Conservation (phyloP, 2,888 invertebrate genomes). For the Morpho helenor region DNA sequence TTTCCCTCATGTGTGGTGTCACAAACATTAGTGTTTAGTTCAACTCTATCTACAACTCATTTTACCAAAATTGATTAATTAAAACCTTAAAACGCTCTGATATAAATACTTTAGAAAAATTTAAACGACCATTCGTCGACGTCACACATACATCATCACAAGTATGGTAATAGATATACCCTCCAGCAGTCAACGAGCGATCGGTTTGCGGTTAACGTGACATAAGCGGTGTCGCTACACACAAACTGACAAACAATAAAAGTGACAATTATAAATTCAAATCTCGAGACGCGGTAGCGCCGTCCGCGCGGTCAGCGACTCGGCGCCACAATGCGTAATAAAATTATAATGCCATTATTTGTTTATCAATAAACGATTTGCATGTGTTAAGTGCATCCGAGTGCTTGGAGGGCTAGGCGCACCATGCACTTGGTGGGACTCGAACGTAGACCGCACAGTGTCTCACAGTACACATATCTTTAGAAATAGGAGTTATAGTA, state of each 20-base stretch:
- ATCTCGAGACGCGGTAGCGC: conserved; percentile 47
- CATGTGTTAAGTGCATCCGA: conserved; percentile 64
- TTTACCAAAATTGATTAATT: no score
- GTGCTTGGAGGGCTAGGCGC: conserved; percentile 14
- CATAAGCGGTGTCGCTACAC: conserved; percentile 23
- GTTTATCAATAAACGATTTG: conserved; percentile 73
- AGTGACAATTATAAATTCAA: conserved; percentile 60
- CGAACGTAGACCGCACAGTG: no score
- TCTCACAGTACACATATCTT: no score
- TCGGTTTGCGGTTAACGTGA: conserved; percentile 18
- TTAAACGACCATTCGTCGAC: no score
- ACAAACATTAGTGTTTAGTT: no score
- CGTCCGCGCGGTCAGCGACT: conserved; percentile 57
- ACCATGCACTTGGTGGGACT: neutral
- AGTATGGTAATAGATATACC: no score
- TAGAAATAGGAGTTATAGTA: no score
- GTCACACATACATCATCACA: no score
- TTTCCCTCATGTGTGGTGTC: no score
- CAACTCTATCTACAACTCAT: no score
- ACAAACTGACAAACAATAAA: conserved; percentile 40
- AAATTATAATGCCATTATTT: conserved; percentile 71
- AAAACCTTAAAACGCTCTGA: no score
- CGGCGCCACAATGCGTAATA: conserved; percentile 60
- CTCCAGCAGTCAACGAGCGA: conserved; percentile 4
- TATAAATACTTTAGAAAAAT: no score